Percentiles rank a stretch among this genome's conserved stretches.
phyloP scores from a whole-genome alignment of 2,888 invertebrate species.

The Zhengitettix transpicula region DNA sequence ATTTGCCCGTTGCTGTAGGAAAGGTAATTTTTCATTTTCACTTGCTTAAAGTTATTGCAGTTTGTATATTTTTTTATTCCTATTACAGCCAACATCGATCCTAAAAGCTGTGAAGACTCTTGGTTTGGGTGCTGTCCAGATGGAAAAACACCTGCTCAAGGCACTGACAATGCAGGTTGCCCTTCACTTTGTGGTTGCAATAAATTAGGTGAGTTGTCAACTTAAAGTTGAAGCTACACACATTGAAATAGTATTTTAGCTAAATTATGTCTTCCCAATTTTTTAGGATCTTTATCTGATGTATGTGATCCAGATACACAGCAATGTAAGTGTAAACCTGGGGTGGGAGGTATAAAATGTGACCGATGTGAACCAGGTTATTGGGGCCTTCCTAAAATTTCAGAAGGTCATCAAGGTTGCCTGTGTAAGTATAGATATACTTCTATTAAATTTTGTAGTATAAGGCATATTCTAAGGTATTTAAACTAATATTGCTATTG shows the following conservation, averaged over 20 bases:
- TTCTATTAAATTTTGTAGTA: too few species aligned
- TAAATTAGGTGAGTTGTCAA: conserved; percentile 34
- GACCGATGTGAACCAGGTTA: conserved; percentile 78
- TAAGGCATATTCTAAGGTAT: too few species aligned
- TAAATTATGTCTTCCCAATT: background rate
- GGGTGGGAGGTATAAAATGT: conserved; percentile 73
- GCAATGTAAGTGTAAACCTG: conserved; percentile 74
- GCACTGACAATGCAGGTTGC: conserved; percentile 62
- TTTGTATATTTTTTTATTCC: too few species aligned
- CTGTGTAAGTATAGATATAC: conserved; percentile 22
- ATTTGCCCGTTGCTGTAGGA: conserved; percentile 71
- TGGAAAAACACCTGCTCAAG: conserved; percentile 46
- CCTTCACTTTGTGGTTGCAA: conserved; percentile 70
- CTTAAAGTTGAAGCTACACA: too few species aligned
- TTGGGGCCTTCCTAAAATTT: conserved; percentile 74
- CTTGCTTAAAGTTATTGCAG: too few species aligned
- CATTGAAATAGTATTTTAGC: background rate
- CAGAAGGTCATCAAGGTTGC: conserved; percentile 56
- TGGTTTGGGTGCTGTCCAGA: conserved; percentile 70
- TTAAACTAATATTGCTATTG: too few species aligned
- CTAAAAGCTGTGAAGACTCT: conserved; percentile 53
- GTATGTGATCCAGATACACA: conserved; percentile 61
- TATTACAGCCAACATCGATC: conserved; percentile 13
- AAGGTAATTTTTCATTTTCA: conserved; percentile 37
- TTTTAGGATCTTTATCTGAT: conserved; percentile 23